phyloP scores from a whole-genome alignment of 2,888 invertebrate species.

The Rhopalosiphum nymphaeae region DNA sequence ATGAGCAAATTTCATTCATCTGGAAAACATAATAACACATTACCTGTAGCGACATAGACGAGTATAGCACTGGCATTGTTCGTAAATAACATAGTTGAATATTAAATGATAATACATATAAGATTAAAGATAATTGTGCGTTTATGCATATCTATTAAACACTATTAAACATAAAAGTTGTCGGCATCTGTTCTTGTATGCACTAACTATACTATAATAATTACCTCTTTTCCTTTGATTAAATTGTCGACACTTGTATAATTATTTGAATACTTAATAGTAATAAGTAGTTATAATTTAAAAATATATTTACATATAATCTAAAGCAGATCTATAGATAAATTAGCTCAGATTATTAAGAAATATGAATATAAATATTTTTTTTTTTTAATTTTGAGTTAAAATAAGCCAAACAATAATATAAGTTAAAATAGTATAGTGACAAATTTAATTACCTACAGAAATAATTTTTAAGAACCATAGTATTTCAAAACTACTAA shows the following conservation, averaged over 20 bases:
- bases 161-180: neutral
- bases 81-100: neutral
- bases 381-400: neutral
- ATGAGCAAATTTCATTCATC: neutral
- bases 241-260: neutral
- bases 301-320: neutral
- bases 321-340: neutral
- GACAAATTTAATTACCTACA: neutral
- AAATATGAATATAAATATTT: neutral
- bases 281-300: neutral
- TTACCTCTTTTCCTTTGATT: neutral
- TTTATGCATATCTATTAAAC: neutral
- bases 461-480: neutral
- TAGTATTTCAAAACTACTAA: neutral
- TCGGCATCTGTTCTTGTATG: neutral
- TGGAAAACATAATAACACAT: neutral
- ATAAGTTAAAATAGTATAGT: neutral
- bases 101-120: neutral
- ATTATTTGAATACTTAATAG: neutral
- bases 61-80: neutral
- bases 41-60: neutral
- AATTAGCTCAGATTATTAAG: neutral
- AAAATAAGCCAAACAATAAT: neutral
- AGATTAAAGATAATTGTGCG: neutral
- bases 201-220: neutral